Percentiles rank a stretch among this genome's conserved stretches.
Evolutionary conservation across 2,888 invertebrate genomes (phyloP).

Genomic region (Panopea generosa): DNA sequence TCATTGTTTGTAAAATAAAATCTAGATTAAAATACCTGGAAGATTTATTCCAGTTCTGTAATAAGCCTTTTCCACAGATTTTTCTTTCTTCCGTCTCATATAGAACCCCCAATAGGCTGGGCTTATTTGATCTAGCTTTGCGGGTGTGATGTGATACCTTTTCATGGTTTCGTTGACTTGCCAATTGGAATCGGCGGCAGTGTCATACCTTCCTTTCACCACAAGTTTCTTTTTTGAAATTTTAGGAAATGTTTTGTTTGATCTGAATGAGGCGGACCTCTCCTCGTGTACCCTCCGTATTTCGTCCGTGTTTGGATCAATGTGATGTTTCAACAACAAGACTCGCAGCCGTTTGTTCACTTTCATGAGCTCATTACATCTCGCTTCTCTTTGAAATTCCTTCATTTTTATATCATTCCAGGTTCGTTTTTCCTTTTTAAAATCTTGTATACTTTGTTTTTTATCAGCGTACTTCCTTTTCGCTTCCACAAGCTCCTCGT

Average conservation of each 20-base stretch:
- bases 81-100: constrained; percentile 15
- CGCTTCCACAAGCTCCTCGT: constrained; percentile 40
- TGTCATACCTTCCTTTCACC: constrained; percentile 19
- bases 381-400: constrained; percentile 26
- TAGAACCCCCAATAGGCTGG: constrained; percentile 54
- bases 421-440: constrained; percentile 35
- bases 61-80: constrained; percentile 11
- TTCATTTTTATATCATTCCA: constrained; percentile 40
- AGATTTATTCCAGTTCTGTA: constrained; percentile 37
- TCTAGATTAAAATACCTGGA: constrained; percentile 29
- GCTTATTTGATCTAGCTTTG: constrained; percentile 34
- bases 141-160: constrained; percentile 22
- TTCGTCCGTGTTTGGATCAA: constrained; percentile 45
- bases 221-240: constrained; percentile 18
- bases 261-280: not conserved
- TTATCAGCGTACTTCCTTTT: constrained; percentile 30
- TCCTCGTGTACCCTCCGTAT: constrained; percentile 20
- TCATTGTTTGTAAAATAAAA: too few relatives aligned
- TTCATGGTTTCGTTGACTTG: constrained; percentile 18
- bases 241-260: constrained; percentile 25
- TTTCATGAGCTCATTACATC: constrained; percentile 19
- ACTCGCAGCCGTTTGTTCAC: constrained; percentile 38
- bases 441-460: constrained; percentile 12
- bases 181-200: constrained; percentile 24
- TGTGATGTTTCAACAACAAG: constrained; percentile 43